phyloP scores from a whole-genome alignment of 2,797 vertebrate species.

The Mormyrops attenuatus region DNA sequence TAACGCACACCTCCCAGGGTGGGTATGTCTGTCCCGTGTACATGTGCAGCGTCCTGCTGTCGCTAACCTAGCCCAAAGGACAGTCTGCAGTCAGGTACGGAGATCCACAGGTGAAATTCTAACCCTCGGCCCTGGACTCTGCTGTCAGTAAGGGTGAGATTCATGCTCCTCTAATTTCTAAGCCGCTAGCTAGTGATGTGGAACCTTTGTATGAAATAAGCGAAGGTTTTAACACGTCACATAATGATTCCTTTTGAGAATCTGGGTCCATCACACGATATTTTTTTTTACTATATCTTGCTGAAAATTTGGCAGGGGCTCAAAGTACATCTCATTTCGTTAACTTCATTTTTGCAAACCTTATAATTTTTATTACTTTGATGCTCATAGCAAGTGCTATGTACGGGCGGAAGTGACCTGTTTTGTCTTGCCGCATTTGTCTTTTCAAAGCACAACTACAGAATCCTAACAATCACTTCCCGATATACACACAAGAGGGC shows the following conservation, averaged over 20 bases:
- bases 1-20: background rate
- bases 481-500: background rate
- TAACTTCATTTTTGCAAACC: background rate
- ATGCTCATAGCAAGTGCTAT: background rate
- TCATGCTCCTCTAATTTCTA: background rate
- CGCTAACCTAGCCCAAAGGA: background rate
- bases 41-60: background rate
- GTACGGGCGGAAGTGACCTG: background rate
- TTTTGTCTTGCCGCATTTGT: background rate
- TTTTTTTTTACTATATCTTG: background rate
- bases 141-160: background rate
- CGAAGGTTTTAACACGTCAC: background rate
- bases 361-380: background rate
- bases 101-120: background rate
- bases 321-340: background rate
- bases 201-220: background rate
- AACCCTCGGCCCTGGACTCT: background rate
- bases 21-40: background rate
- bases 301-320: background rate
- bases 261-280: background rate
- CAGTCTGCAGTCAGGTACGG: background rate
- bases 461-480: background rate
- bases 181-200: background rate
- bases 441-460: background rate
- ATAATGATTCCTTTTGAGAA: background rate